A percentile compares a stretch with the other conserved stretches of the same genome.
Conservation (phyloP, 2,888 invertebrate species). For the Meiosimyza platycephala region DNA sequence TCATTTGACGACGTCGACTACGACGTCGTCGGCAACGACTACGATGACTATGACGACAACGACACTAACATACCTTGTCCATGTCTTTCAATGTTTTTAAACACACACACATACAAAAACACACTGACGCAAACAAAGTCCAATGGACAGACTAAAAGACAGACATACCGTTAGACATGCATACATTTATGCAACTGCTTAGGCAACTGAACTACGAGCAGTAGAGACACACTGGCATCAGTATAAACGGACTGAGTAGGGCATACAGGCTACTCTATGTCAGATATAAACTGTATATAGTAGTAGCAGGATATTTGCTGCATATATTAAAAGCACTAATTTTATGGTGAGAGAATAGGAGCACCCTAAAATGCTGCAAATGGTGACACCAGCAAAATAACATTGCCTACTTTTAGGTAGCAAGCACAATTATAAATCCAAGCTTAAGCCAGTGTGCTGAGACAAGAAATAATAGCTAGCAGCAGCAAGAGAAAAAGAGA, state of each 20-base stretch:
- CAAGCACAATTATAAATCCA: slow-evolving; percentile 30
- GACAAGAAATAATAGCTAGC: slow-evolving; percentile 16
- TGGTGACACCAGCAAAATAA: slow-evolving; percentile 30
- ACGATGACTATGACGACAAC: slow-evolving; percentile 21
- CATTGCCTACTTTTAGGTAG: slow-evolving; percentile 32
- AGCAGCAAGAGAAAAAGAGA: neutral
- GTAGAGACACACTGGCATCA: neutral
- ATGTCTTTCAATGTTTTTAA: slow-evolving; percentile 40
- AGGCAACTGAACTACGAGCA: neutral
- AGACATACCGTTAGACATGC: slow-evolving; percentile 14
- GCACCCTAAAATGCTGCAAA: slow-evolving; percentile 8
- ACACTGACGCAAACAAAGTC: slow-evolving; percentile 13
- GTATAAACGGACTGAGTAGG: neutral
- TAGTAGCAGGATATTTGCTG: slow-evolving; percentile 17
- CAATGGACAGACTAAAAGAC: slow-evolving; percentile 11
- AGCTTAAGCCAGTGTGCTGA: slow-evolving; percentile 21
- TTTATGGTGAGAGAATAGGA: neutral
- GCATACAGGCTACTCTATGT: neutral
- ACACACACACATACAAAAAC: slow-evolving; percentile 13
- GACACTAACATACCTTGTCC: slow-evolving; percentile 40
- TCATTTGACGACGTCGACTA: slow-evolving; percentile 45
- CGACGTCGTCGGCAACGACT: slow-evolving; percentile 26
- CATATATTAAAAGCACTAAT: slow-evolving; percentile 22
- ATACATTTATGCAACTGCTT: slow-evolving; percentile 30
- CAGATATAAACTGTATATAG: slow-evolving; percentile 1